phyloP scores from a whole-genome alignment of 2,888 invertebrate genomes.

The Brenthis daphne region DNA sequence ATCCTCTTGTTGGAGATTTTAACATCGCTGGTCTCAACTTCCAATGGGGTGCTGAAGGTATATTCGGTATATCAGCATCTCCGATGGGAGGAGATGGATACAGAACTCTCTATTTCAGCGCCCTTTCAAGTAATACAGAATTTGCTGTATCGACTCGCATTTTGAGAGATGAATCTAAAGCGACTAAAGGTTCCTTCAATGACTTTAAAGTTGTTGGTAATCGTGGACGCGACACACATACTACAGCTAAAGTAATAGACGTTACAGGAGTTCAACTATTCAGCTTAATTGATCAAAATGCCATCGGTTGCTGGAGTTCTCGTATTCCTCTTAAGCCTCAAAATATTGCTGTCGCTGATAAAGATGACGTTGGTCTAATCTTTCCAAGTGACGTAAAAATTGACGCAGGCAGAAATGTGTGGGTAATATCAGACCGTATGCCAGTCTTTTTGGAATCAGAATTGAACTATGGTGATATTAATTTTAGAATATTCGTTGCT shows the following conservation, averaged over 20 bases:
- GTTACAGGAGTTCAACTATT: conserved; percentile 89
- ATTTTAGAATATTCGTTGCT: conserved; percentile 89
- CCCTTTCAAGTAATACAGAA: conserved; percentile 89
- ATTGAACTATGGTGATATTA: conserved; percentile 88
- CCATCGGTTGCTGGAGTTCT: conserved; percentile 92
- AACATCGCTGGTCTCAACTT: conserved; percentile 91
- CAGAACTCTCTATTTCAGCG: conserved; percentile 89
- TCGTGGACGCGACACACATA: conserved; percentile 86
- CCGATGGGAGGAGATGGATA: conserved; percentile 85
- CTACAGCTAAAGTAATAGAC: conserved; percentile 88
- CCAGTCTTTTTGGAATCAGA: conserved; percentile 87
- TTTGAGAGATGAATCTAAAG: conserved; percentile 85
- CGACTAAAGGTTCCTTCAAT: conserved; percentile 84
- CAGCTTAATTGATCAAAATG: conserved; percentile 90
- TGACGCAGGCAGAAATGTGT: conserved; percentile 85
- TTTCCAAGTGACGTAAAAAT: conserved; percentile 92
- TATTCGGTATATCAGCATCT: conserved; percentile 89
- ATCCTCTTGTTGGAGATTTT: conserved; percentile 89
- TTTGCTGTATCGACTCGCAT: conserved; percentile 90
- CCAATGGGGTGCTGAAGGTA: conserved; percentile 92
- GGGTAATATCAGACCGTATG: conserved; percentile 93
- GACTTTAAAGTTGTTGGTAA: conserved; percentile 86
- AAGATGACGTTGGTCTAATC: conserved; percentile 88
- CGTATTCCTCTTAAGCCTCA: conserved; percentile 84
- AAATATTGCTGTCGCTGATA: conserved; percentile 87